Evolutionary conservation across 2,797 vertebrate species (phyloP), one percentile per base, ranked within the genome.

Genomic region (Siniperca undulata): DNA sequence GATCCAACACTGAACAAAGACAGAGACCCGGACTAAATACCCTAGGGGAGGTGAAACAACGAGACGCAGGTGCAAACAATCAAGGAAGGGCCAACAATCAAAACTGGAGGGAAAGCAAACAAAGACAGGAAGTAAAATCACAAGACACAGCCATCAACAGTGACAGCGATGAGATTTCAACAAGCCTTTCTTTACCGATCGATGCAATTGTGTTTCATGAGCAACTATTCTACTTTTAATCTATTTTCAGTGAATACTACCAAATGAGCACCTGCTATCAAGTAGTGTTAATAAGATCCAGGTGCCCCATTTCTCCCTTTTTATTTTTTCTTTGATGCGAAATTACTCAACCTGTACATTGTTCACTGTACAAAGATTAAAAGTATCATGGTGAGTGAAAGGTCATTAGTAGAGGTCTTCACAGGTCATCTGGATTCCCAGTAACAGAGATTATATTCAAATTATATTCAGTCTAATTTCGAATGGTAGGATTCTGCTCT

Each of bases 151-250:
- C 24, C 40, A 50, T 53, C 44, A 52, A 52, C 55, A 55, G 46
- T 16, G 16, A 74, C 38, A 2, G 60, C 7, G 0, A 72, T 3
- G 34, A 40, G 36, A 55, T 55, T 53, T 53, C 0, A 53, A 56
- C 59, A 42, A 1, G n/a, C 24, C 16, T 24, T 36, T 70, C 20
- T 58, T 24, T 30, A 64, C 3, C 6, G 8, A 68, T 53, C 16
- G 0, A 74, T 70, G n/a, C 27, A 17, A 52, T 24, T 48, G 58
- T 36, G 36, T 36, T 70, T 62, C 56, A 70, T 62, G 38, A 70
- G 36, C 36, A 55, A 44, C 17, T 68, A 48, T 59, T 55, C 22
- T 11, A 16, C 40, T 11, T 5, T 22, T 9, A 13, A 64, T 44
- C 27, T 65, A n/a, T 42, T 42, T 30, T 65, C 62, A 55, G 55